A percentile compares a stretch with the other conserved stretches of the same genome.
Conservation (phyloP, 2,888 invertebrate species). For the Luffia ferchaultella region DNA sequence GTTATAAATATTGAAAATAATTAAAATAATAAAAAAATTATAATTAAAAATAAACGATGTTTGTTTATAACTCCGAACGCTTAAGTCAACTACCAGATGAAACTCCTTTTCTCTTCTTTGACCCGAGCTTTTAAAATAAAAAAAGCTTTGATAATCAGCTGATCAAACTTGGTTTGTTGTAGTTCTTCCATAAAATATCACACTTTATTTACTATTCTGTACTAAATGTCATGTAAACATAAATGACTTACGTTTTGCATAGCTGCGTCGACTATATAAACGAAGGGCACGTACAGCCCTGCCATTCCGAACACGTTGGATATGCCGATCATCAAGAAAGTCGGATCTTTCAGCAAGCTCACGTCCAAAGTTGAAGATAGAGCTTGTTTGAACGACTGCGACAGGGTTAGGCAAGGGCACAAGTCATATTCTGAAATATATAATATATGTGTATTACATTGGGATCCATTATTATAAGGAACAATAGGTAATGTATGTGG, state of each 20-base stretch:
- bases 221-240: too few relatives aligned
- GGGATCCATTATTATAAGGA: too few relatives aligned
- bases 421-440: conserved; percentile 72
- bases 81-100: too few relatives aligned
- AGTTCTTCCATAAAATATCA: too few relatives aligned
- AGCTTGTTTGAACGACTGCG: conserved; percentile 83
- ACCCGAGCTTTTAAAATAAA: too few relatives aligned
- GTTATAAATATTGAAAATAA: background rate
- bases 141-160: too few relatives aligned
- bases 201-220: too few relatives aligned
- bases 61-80: too few relatives aligned
- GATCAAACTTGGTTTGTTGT: too few relatives aligned
- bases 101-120: too few relatives aligned
- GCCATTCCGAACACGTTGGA: conserved; percentile 98
- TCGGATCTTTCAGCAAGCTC: conserved; percentile 85
- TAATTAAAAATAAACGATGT: background rate
- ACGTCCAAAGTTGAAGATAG: conserved; percentile 92
- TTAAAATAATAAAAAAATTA: background rate
- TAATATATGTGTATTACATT: background rate
- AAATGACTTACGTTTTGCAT: conserved; percentile 73
- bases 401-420: conserved; percentile 81
- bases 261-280: conserved; percentile 89
- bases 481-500: too few relatives aligned
- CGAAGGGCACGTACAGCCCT: conserved; percentile 96
- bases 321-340: conserved; percentile 90